Evolutionary conservation across 2,797 vertebrate genomes (phyloP), one percentile per base, ranked within the genome.

Genomic region (Characodon lateralis): DNA sequence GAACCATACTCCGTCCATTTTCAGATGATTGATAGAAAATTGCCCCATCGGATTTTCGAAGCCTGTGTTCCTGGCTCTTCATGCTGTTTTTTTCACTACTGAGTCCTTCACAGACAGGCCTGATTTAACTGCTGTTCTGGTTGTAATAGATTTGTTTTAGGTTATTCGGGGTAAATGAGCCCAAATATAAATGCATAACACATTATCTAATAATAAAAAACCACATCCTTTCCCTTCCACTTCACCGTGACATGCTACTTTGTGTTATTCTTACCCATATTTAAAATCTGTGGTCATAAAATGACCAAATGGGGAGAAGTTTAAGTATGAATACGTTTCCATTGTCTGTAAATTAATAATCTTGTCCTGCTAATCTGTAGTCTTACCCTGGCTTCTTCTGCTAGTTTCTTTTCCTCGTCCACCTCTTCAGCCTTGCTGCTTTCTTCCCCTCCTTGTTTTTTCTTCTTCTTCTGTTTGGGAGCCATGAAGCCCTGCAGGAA

Each of bases 401-500:
- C 97, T 87, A 99, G 93, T 88, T 94, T 97, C 94, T 97, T 99
- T 89, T 99, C 98, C 89, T 99, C 98, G 50, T 99, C 97, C 70
- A 98, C 93, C 89, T 99, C 98, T 81, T 99, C 98, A 0, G 94
- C 83, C 88, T 97, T 98, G 84, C 92, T 92, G 85, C 94, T 90
- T 80, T 99, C 98, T 24, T 97, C 98, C 6, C 94, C 96, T 8
- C 61, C 92, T 71, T 96, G 95, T 83, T 93, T 96, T 88, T 95
- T 99, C 89, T 96, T 97, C 92, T 96, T 98, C 88, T 99, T 98
- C 92, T 99, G 97, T 84, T 98, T 99, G 51, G 98, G 98, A 65
- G 98, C 98, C 98, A 99, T 99, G 93, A 99, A 99, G 68, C 98
- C 98, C 92, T 99, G 98, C 74, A 99, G 95, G 91, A 98, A 99